Evolutionary conservation across 2,113 vertebrate genomes (phyloP).

Genomic region (Hemiscyllium ocellatum): DNA sequence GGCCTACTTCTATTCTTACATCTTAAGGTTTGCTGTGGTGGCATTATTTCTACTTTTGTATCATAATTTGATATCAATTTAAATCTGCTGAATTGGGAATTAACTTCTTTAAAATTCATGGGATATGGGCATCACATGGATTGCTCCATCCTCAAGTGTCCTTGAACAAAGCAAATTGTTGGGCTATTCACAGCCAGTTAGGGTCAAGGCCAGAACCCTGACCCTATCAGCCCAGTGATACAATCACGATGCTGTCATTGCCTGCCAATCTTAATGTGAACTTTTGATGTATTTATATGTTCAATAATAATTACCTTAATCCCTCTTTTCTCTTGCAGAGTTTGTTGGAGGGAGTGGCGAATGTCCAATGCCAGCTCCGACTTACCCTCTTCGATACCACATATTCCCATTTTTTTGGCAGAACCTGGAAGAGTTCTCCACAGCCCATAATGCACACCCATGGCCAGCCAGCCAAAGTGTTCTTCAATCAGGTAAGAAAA

Average conservation of each 20-base stretch:
- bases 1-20: no score
- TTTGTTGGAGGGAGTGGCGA: conserved; percentile 43
- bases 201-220: no score
- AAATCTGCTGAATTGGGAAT: not conserved
- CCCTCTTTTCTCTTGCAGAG: conserved; percentile 40
- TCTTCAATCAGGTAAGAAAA: conserved; percentile 70
- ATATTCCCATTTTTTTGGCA: conserved; percentile 80
- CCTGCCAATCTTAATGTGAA: not conserved
- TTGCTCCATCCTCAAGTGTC: not conserved
- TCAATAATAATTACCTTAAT: not conserved
- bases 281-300: not conserved
- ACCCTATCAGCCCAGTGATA: not conserved
- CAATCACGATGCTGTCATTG: not conserved
- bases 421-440: conserved; percentile 68
- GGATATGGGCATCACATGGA: not conserved
- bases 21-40: not conserved
- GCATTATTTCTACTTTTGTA: not conserved
- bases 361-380: conserved; percentile 65
- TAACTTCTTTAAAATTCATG: not conserved
- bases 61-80: not conserved
- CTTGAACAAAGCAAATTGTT: not conserved
- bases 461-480: conserved; percentile 42
- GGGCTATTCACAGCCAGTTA: not conserved
- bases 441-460: conserved; percentile 45
- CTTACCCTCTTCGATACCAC: conserved; percentile 73